Evolutionary conservation across 1,140 invertebrate genomes (phyloP).

Genomic region (Ooceraea biroi): DNA sequence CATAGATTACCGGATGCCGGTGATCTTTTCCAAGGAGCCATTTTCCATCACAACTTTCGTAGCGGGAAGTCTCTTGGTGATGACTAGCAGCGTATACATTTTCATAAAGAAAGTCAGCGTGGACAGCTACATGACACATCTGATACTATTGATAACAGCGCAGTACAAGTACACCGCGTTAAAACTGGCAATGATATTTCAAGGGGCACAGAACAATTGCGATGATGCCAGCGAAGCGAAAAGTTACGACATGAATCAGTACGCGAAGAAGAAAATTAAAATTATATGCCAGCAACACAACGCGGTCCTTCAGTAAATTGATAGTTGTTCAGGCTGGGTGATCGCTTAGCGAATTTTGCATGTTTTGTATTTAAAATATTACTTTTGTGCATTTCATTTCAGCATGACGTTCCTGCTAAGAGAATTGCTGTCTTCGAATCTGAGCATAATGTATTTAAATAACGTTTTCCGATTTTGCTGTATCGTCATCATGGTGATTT

Average conservation of each 20-base stretch:
- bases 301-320: no score
- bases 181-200: constrained; percentile 27
- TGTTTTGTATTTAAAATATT: no score
- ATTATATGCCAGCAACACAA: no score
- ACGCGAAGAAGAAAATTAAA: no score
- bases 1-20: constrained; percentile 24
- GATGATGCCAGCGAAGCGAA: no score
- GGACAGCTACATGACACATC: constrained; percentile 28
- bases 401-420: constrained; percentile 55
- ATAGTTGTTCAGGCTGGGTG: no score
- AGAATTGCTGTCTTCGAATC: constrained; percentile 58
- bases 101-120: constrained; percentile 21
- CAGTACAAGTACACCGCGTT: constrained; percentile 27
- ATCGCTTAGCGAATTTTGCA: no score
- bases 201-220: no score
- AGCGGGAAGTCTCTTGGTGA: neutral
- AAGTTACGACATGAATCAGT: no score
- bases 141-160: constrained; percentile 19
- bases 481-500: constrained; percentile 61
- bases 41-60: neutral
- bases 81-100: neutral
- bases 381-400: constrained; percentile 37
- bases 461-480: constrained; percentile 70
- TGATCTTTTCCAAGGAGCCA: neutral
- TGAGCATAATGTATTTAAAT: constrained; percentile 65